Conservation (phyloP, 1,140 invertebrate genomes). For the Pemphigus obesinymphae region DNA sequence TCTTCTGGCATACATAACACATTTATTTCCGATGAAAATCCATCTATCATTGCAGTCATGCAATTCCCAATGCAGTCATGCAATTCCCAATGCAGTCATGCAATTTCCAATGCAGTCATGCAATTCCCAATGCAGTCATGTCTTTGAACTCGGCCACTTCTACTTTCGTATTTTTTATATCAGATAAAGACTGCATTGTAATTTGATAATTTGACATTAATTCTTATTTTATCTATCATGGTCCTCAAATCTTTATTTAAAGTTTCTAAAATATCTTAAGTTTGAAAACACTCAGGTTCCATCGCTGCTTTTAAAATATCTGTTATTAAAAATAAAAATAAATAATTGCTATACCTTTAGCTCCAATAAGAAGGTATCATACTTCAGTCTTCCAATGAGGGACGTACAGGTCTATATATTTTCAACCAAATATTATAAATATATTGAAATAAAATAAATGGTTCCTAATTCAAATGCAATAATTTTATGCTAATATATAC, state of each 20-base stretch:
- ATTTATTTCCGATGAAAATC: slow-evolving; percentile 73
- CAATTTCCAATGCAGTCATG: too few species aligned
- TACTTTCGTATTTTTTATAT: slow-evolving; percentile 79
- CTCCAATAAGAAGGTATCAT: too few species aligned
- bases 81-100: too few species aligned
- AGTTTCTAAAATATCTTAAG: slow-evolving; percentile 67
- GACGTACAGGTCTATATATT: too few species aligned
- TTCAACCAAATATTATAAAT: too few species aligned
- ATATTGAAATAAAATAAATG: too few species aligned
- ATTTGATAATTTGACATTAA: slow-evolving; percentile 84
- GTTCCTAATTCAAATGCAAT: too few species aligned
- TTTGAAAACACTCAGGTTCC: slow-evolving; percentile 87
- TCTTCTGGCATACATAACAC: slow-evolving; percentile 53
- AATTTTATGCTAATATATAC: too few species aligned
- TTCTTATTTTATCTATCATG: slow-evolving; percentile 65
- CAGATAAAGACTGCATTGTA: slow-evolving; percentile 91
- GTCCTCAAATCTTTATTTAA: slow-evolving; percentile 70
- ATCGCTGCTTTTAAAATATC: slow-evolving; percentile 82
- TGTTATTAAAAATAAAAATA: too few species aligned
- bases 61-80: too few species aligned
- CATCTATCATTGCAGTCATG: slow-evolving; percentile 89
- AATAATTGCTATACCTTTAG: slow-evolving; percentile 67
- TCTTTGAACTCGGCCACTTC: slow-evolving; percentile 71
- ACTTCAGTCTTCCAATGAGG: too few species aligned
- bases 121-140: slow-evolving; percentile 86